phyloP scores from a whole-genome alignment of 2,113 vertebrate genomes.

The Rhegmatorhina hoffmannsi region DNA sequence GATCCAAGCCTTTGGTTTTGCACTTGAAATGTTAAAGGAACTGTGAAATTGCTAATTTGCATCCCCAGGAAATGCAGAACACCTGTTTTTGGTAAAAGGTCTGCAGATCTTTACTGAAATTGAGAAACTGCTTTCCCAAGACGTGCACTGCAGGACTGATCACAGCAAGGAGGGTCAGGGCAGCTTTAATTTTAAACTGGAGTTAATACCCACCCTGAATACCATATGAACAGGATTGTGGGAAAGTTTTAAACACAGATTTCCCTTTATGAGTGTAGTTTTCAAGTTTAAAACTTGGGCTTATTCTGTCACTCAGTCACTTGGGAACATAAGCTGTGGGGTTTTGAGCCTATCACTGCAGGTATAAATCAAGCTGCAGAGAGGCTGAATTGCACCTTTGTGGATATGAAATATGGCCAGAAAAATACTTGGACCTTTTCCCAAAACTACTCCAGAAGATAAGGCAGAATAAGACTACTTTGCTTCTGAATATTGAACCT shows the following conservation, averaged over 20 bases:
- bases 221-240: not conserved
- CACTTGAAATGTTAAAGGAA: conserved; percentile 33
- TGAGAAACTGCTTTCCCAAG: not conserved
- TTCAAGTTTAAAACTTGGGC: not conserved
- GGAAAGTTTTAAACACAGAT: not conserved
- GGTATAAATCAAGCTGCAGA: not conserved
- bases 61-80: not conserved
- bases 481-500: not conserved
- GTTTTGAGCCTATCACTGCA: not conserved
- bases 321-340: not conserved
- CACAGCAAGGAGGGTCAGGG: not conserved
- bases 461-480: not conserved
- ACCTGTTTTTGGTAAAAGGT: not conserved
- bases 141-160: not conserved
- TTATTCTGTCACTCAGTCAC: not conserved
- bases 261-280: not conserved
- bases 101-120: not conserved
- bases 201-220: not conserved
- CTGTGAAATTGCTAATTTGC: not conserved
- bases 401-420: not conserved
- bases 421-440: not conserved
- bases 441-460: not conserved
- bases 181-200: not conserved
- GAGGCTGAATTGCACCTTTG: not conserved
- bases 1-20: not conserved